phyloP scores from a whole-genome alignment of 2,888 invertebrate genomes.

The Andrena hattorfiana region DNA sequence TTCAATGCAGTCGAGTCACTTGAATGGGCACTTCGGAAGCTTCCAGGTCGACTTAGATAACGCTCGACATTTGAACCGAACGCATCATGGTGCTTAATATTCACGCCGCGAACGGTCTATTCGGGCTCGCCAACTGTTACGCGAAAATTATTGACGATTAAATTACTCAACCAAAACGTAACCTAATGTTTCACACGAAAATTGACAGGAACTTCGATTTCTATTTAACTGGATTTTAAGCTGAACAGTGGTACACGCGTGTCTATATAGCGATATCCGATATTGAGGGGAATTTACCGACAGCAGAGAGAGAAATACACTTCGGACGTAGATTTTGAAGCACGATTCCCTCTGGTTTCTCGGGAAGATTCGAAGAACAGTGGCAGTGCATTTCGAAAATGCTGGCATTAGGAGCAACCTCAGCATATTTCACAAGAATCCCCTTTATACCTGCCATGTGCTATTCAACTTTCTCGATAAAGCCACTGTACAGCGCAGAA shows the following conservation, averaged over 20 bases:
- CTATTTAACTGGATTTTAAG: constrained; percentile 16
- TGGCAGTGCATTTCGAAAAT: constrained; percentile 29
- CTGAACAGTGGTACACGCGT: not conserved
- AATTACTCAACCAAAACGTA: not conserved
- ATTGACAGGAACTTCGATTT: constrained; percentile 5
- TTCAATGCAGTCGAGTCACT: constrained; percentile 46
- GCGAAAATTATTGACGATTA: constrained; percentile 28
- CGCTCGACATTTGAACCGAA: constrained; percentile 34
- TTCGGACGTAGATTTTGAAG: not conserved
- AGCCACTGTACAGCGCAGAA: constrained; percentile 4
- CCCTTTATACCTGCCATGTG: constrained; percentile 24
- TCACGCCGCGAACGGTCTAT: constrained; percentile 18
- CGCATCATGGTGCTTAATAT: constrained; percentile 54
- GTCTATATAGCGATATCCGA: not conserved
- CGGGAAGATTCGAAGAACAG: constrained; percentile 6
- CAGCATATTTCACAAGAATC: constrained; percentile 35
- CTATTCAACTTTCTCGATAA: constrained; percentile 24
- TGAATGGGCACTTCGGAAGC: constrained; percentile 41
- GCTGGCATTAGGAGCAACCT: constrained; percentile 30
- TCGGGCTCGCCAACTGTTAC: not conserved
- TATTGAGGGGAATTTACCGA: not conserved
- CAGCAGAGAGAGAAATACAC: not conserved
- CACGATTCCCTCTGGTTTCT: constrained; percentile 9
- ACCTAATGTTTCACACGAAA: not conserved
- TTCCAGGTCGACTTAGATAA: constrained; percentile 45